Evolutionary conservation across 2,888 invertebrate genomes (phyloP).

Genomic region (Drosophila cyrtoloma): DNA sequence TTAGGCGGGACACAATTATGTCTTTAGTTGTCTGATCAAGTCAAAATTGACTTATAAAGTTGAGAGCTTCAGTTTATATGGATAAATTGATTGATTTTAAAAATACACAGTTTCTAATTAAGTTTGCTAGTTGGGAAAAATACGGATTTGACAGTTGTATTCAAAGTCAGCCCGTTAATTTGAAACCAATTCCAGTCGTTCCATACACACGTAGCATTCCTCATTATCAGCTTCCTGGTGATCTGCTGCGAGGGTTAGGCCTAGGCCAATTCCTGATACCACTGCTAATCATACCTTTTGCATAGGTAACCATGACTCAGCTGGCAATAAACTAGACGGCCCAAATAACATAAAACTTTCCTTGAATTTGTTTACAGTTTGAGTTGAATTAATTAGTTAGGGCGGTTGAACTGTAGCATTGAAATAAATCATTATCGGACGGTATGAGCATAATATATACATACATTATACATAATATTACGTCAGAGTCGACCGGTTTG

Average conservation of each 20-base stretch:
- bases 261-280: neutral
- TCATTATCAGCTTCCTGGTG: neutral
- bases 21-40: neutral
- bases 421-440: neutral
- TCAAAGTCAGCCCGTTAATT: neutral
- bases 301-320: slow-evolving; percentile 3
- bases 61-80: neutral
- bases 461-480: neutral
- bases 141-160: neutral
- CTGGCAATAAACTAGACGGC: neutral
- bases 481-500: neutral
- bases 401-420: neutral
- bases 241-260: neutral
- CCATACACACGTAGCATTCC: neutral
- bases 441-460: neutral
- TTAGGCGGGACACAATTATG: neutral
- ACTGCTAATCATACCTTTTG: neutral
- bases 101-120: neutral
- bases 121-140: neutral
- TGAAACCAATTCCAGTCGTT: neutral
- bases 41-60: neutral
- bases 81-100: neutral
- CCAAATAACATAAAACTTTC: too few species aligned
- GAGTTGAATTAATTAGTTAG: neutral
- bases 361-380: neutral